These are phyloP conservation scores for Oxyruncus cristatus DNA, from an alignment of 2,113 vertebrate genomes.

Conservation along the genomic window DNA sequence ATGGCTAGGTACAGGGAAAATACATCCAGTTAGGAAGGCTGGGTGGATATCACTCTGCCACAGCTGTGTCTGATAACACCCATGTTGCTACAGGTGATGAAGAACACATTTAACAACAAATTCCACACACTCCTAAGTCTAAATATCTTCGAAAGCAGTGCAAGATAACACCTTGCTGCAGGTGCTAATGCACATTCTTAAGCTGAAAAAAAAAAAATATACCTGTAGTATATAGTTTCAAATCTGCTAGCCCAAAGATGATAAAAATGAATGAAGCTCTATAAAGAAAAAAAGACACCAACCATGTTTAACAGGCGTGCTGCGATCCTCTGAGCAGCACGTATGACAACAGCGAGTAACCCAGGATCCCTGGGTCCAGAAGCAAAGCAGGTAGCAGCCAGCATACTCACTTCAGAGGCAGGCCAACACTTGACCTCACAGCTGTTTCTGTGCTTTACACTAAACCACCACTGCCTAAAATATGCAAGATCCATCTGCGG, in stretches of 20 bases:
- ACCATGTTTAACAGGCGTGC: background rate
- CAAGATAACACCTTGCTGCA: background rate
- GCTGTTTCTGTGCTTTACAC: background rate
- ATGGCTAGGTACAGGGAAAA: background rate
- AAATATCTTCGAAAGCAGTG: background rate
- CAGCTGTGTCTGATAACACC: rapidly evolving
- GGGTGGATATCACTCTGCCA: background rate
- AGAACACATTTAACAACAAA: background rate
- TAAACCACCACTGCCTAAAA: background rate
- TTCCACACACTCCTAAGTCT: background rate
- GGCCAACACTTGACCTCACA: background rate
- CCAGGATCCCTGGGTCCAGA: background rate
- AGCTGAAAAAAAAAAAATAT: background rate
- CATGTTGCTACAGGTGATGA: background rate
- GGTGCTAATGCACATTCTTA: background rate
- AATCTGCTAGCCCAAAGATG: background rate
- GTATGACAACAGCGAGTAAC: rapidly evolving
- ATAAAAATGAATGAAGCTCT: background rate
- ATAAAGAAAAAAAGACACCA: background rate
- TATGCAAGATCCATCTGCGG: background rate
- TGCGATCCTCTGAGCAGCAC: background rate
- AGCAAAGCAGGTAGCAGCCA: background rate
- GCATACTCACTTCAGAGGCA: background rate
- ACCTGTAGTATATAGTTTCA: background rate
- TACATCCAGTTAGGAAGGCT: background rate